Evolutionary conservation across 2,888 invertebrate genomes (phyloP), one percentile per base, ranked within the genome.

Genomic region (Rhingia rostrata): DNA sequence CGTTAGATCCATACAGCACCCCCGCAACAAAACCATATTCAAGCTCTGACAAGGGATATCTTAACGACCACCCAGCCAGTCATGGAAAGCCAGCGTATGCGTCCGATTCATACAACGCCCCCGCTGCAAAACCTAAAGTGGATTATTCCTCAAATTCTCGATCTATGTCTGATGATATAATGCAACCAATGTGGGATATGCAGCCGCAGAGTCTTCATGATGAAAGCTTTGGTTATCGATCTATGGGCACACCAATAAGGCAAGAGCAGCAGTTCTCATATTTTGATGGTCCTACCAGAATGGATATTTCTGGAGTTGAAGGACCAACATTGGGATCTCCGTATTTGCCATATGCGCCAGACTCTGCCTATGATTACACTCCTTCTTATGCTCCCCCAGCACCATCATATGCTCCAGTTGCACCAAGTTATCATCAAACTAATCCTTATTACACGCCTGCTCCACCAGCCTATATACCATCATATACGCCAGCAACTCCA

Each of bases 361-460:
- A 58, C 6, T n/a, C 30, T 6, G 22, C 41, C 3, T 58, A 58
- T 41, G 41, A 32, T 22, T n/a, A 47, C 9, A 0, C 30, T 0
- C 47, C 22, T 0, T 22, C 22, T 2, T 63, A 63, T 22, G 12
- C 47, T 7, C 47, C 49, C 0, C 4, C 41, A 12, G 22, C 53
- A n/a, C 32, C 66, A 3, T 37, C 53, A 5, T 72, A 72, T n/a
- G 35, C 14, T 39, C 60, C 45, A 47, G 53, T 12, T 14, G 35
- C 35, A 35, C 56, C 56, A 14, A 4, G 54, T 0, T 54, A 54
- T 3, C 22, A 22, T 9, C 54, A 61, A 35, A 39, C 88, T 87
- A 79, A 82, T 69, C 32, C 88, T 82, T 86, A 86, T 87, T 87
- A 87, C 86, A 4, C 83, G 86, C 82, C 87, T 86, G 39, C 84